Conservation (phyloP, 2,888 invertebrate species). For the Peribatodes rhomboidaria region DNA sequence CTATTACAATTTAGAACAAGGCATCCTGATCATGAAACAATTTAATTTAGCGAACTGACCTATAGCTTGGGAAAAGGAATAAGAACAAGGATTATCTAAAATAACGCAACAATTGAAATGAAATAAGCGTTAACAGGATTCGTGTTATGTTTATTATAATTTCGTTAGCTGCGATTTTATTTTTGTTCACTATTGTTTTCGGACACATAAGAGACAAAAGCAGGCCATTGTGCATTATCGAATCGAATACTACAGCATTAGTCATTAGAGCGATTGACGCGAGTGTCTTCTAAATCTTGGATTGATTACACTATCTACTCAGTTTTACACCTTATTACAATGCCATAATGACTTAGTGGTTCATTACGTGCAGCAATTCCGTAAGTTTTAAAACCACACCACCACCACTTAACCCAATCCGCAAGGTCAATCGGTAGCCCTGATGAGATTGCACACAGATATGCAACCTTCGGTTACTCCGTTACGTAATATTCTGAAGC, state of each 20-base stretch:
- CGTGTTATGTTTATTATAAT: not conserved
- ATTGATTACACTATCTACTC: not conserved
- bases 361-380: slow-evolving; percentile 25
- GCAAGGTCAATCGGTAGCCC: slow-evolving; percentile 30
- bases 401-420: slow-evolving; percentile 16
- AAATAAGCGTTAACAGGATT: not conserved
- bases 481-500: slow-evolving; percentile 8
- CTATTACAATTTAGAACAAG: no score
- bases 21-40: no score
- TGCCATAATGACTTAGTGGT: not conserved
- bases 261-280: not conserved
- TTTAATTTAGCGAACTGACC: no score
- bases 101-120: not conserved
- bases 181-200: not conserved
- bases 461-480: slow-evolving; percentile 18
- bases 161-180: not conserved
- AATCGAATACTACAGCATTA: not conserved
- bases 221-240: slow-evolving; percentile 2
- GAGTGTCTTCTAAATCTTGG: not conserved
- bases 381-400: slow-evolving; percentile 22
- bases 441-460: slow-evolving; percentile 24
- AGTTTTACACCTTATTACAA: not conserved
- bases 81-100: not conserved
- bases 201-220: not conserved
- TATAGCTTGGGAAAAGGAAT: no score